Percentiles rank a stretch among this genome's conserved stretches.
phyloP scores from a whole-genome alignment of 2,113 vertebrate genomes.

The Jaculus jaculus region DNA sequence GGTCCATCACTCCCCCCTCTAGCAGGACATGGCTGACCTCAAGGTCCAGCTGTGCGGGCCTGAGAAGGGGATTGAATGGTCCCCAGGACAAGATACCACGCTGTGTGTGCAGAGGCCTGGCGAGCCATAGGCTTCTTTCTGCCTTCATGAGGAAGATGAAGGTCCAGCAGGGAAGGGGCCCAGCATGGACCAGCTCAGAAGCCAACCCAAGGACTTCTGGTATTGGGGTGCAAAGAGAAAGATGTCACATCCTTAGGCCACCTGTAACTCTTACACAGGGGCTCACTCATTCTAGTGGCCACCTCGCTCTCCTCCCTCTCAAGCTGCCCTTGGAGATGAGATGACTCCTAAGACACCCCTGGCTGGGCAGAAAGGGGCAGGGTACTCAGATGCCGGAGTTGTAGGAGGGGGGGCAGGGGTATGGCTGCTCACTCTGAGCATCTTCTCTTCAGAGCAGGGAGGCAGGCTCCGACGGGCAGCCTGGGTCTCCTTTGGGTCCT shows the following conservation, averaged over 20 bases:
- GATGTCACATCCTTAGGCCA: not conserved
- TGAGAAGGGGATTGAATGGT: not conserved
- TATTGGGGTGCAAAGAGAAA: no score
- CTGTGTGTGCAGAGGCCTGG: not conserved
- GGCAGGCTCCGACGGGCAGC: no score
- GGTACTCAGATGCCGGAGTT: no score
- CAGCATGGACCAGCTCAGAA: not conserved
- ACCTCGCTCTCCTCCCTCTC: no score
- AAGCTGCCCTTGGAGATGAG: no score
- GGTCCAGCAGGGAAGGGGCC: not conserved
- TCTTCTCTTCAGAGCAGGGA: no score
- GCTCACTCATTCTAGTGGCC: not conserved
- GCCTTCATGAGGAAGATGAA: not conserved
- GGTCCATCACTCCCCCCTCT: not conserved
- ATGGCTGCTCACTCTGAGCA: not conserved
- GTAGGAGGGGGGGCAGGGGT: not conserved
- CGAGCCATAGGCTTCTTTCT: no score
- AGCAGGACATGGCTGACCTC: not conserved
- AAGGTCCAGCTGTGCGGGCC: not conserved
- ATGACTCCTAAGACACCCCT: no score
- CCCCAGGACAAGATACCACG: fast-evolving
- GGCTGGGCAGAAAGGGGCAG: no score
- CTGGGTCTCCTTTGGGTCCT: no score
- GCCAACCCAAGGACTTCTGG: not conserved
- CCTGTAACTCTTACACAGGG: not conserved